Evolutionary conservation across 2,113 vertebrate species (phyloP).

Genomic region (Jaculus jaculus): DNA sequence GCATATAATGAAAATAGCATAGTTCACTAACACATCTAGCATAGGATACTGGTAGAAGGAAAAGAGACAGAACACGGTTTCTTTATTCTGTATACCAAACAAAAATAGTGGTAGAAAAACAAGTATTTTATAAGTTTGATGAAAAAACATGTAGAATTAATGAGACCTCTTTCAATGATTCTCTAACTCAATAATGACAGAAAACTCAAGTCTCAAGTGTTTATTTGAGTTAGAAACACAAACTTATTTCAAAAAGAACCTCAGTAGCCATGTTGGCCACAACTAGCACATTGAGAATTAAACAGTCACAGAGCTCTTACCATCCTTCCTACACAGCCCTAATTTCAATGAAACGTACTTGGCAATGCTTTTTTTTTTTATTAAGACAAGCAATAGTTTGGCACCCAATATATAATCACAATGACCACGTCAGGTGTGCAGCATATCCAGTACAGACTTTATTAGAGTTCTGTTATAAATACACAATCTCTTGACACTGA

Average conservation of each 20-base stretch:
- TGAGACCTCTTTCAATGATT: conserved; percentile 29
- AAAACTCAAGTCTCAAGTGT: conserved; percentile 22
- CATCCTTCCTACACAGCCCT: conserved; percentile 45
- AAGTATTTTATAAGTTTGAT: conserved; percentile 29
- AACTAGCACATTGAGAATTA: conserved; percentile 5
- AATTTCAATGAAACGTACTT: conserved; percentile 80
- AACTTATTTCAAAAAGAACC: conserved; percentile 46
- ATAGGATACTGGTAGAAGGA: background rate
- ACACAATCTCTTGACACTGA: conserved; percentile 87
- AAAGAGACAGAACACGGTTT: background rate
- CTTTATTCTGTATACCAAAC: background rate
- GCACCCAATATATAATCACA: conserved; percentile 81
- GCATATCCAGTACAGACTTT: conserved; percentile 82
- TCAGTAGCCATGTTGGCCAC: conserved; percentile 15
- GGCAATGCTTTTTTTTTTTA: conserved; percentile 45
- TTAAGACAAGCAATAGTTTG: conserved; percentile 79
- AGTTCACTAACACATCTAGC: background rate
- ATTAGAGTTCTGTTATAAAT: conserved; percentile 89
- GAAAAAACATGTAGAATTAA: conserved; percentile 19
- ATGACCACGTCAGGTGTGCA: conserved; percentile 84
- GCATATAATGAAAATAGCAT: background rate
- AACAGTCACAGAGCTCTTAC: conserved; percentile 46
- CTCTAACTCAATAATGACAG: conserved; percentile 54
- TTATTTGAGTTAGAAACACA: conserved; percentile 58
- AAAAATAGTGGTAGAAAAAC: conserved; percentile 30